Base-by-base conservation (phyloP, 2,113 vertebrate genomes). In the Blennius ocellaris region DNA sequence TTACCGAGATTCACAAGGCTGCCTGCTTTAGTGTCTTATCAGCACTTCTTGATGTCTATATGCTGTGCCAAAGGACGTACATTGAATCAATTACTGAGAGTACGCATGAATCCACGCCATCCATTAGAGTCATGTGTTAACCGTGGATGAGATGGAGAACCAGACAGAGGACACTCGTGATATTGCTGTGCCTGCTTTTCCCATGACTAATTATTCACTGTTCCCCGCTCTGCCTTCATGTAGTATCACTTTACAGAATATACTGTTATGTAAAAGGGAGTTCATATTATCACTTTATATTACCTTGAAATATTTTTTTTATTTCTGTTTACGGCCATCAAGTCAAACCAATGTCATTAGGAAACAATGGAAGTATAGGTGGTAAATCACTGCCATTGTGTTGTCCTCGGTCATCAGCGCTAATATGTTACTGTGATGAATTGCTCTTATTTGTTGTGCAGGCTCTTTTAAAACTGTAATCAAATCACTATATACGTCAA, bases 11-110 rank as follows among this genome's bases (percentile, higher is more conserved):
- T 68, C 79, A 85, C 76, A 63, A 44, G 64, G 50, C 61, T 68
- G 81, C 69, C 17, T 56, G 59, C 53, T 80, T 84, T 84, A 85
- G 75, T 84, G 85, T 87, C 82, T 83, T 69, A 78, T 90, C 87
- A 88, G 87, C 87, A 83, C 63, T 87, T 86, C 59, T 52, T 77
- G 60, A 55, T 79, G 76, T 88, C 79, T 84, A 60, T 38, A 66
- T 78, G 76, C 69, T 65, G 17, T 76, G 73, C 71, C 71, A 49
- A 76, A 69, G 74, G 59, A 72, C 53, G 84, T 60, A 82, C 73
- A 50, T 51, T 71, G 82, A 87, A 86, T 87, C 80, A 85, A 82
- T 91, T 86, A 86, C 82, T 17, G 48, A 43, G 54, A 70, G 41
- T 37, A 60, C 4, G 69, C 77, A 67, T 80, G 70, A 48, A 53